Percentiles rank a stretch among this genome's conserved stretches.
Conservation (phyloP, 2,888 invertebrate genomes). For the Clanis bilineata region DNA sequence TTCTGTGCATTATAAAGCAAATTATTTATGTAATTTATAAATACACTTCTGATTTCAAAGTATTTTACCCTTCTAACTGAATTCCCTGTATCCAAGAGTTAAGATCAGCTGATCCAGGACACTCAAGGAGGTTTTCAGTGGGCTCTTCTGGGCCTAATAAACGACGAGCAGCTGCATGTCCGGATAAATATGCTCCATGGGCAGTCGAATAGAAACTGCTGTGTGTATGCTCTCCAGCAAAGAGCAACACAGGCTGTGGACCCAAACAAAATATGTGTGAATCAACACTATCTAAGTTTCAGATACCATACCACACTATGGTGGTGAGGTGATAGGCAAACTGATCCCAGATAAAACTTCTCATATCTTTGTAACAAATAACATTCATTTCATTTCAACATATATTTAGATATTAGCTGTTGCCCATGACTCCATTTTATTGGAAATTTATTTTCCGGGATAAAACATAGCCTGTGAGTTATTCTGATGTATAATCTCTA, state of each 20-base stretch:
- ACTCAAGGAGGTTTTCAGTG: conserved; percentile 86
- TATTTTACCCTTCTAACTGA: conserved; percentile 83
- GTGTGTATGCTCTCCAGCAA: conserved; percentile 98
- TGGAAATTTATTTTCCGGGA: no score
- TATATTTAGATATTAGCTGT: no score
- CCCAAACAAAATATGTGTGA: neutral
- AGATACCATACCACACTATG: neutral
- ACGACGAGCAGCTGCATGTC: conserved; percentile 90
- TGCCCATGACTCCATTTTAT: no score
- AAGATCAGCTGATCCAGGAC: conserved; percentile 89
- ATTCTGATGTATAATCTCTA: no score
- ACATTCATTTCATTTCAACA: no score
- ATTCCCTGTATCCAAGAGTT: conserved; percentile 95
- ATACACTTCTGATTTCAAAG: no score
- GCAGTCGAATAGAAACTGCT: conserved; percentile 97
- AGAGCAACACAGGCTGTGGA: conserved; percentile 90
- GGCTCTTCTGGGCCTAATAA: conserved; percentile 84
- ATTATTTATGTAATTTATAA: conserved; percentile 17
- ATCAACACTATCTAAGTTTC: neutral
- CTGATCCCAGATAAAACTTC: no score
- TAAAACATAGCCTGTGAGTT: no score
- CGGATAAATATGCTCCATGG: conserved; percentile 96
- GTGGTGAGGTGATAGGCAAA: no score
- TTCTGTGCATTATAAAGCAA: conserved; percentile 26
- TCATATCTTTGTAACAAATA: no score